Conservation (phyloP, 53 echinoderm and acorn worm genomes). For the Paracentrotus lividus region DNA sequence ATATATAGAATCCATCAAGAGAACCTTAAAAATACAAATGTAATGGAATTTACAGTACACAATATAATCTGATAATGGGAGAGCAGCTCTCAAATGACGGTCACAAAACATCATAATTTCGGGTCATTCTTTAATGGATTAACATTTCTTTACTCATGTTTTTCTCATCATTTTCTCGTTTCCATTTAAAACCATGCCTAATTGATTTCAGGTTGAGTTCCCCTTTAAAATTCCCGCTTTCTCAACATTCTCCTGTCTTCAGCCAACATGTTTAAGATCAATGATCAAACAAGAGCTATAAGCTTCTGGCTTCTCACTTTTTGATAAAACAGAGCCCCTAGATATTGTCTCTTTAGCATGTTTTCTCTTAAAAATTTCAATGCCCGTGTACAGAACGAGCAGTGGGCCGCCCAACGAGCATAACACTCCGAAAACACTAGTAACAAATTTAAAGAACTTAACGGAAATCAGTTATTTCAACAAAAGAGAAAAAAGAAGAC, state of each 20-base stretch:
- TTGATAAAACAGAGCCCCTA: slow-evolving; percentile 21
- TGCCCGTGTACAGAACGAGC: too few relatives aligned
- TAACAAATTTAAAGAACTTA: not conserved
- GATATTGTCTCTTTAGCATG: not conserved
- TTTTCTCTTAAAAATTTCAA: slow-evolving; percentile 24
- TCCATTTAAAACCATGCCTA: too few relatives aligned
- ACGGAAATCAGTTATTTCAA: slow-evolving; percentile 35
- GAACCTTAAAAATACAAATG: too few relatives aligned
- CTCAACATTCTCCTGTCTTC: not conserved
- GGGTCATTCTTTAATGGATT: too few relatives aligned
- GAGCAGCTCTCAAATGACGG: too few relatives aligned
- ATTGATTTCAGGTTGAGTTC: too few relatives aligned
- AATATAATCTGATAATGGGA: too few relatives aligned
- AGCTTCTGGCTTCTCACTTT: slow-evolving; percentile 20
- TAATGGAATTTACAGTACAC: too few relatives aligned
- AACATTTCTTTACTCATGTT: too few relatives aligned
- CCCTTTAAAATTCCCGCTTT: not conserved
- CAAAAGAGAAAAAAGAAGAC: not conserved
- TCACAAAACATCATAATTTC: too few relatives aligned
- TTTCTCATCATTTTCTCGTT: too few relatives aligned
- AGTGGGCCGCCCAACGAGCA: not conserved
- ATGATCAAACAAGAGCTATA: slow-evolving; percentile 5
- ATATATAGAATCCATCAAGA: too few relatives aligned
- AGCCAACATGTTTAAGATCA: not conserved
- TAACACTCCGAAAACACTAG: not conserved